Conservation (phyloP, 2,888 invertebrate genomes). For the Cotesia congregata region DNA sequence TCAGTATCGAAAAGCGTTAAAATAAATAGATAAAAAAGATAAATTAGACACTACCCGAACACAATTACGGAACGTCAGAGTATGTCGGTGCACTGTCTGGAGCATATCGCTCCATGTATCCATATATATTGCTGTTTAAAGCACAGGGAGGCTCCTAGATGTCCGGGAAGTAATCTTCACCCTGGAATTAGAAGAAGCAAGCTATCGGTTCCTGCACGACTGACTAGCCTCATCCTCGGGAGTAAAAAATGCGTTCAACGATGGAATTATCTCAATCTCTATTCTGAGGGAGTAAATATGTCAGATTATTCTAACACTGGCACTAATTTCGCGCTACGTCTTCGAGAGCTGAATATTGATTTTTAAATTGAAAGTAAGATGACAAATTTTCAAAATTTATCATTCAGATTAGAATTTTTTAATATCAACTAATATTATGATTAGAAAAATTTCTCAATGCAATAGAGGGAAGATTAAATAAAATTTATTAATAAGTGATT, state of each 20-base stretch:
- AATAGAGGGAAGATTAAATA: no score
- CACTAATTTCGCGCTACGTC: neutral
- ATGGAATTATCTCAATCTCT: neutral
- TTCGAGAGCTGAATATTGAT: constrained; percentile 2
- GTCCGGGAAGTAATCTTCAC: constrained; percentile 39
- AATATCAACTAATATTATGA: no score
- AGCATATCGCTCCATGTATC: constrained; percentile 35
- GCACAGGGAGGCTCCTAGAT: constrained; percentile 44
- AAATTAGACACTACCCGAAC: neutral
- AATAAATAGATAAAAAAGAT: neutral
- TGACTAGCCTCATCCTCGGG: constrained; percentile 34
- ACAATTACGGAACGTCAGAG: neutral
- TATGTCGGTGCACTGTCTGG: neutral
- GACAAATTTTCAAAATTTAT: neutral
- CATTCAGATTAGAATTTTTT: no score
- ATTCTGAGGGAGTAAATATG: no score
- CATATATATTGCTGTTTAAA: constrained; percentile 69
- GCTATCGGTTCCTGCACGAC: constrained; percentile 35
- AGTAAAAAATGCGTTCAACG: constrained; percentile 32
- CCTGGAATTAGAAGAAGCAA: constrained; percentile 46
- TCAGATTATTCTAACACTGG: neutral
- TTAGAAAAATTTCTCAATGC: no score
- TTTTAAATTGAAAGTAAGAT: neutral
- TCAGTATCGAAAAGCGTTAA: no score
- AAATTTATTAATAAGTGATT: no score